These are phyloP conservation scores for Hemistola chrysoprasaria DNA, from an alignment of 2,888 invertebrate genomes.

Conservation along the genomic window DNA sequence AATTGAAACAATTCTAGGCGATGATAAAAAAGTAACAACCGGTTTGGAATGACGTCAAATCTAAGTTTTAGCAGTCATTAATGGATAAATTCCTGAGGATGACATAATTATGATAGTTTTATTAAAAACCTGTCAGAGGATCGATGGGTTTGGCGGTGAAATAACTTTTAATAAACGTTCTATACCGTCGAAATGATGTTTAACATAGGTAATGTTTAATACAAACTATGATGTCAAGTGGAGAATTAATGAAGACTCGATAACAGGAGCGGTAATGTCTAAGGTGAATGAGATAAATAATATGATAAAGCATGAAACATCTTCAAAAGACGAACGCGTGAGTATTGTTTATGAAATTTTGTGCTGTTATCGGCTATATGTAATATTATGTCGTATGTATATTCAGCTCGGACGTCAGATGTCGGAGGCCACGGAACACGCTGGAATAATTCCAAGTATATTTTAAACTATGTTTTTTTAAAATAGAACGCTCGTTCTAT, in stretches of 20 bases:
- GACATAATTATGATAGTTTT: conserved; percentile 17
- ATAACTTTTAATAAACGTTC: no score
- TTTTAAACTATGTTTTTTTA: conserved; percentile 18
- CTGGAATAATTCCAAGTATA: conserved; percentile 33
- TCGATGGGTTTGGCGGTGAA: no score
- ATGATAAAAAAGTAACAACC: conserved; percentile 13
- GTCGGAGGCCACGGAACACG: not conserved
- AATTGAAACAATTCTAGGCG: conserved; percentile 7
- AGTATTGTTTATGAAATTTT: conserved; percentile 7
- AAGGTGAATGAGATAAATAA: no score
- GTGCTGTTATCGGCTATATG: conserved; percentile 1
- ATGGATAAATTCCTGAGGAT: conserved; percentile 9
- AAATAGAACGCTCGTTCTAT: conserved; percentile 27
- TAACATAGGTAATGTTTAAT: no score
- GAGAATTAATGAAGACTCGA: no score
- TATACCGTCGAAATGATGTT: no score
- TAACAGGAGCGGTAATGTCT: no score
- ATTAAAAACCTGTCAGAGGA: not conserved
- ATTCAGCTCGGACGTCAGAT: not conserved
- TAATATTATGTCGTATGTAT: no score
- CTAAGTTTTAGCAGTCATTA: conserved; percentile 11
- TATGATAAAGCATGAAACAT: not conserved
- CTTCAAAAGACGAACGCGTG: conserved; percentile 1
- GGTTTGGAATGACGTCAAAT: conserved; percentile 24
- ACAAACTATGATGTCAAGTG: no score